Percentiles rank a stretch among this genome's conserved stretches.
Evolutionary conservation across 2,888 invertebrate species (phyloP).

Genomic region (Megaustenia siamemsis): DNA sequence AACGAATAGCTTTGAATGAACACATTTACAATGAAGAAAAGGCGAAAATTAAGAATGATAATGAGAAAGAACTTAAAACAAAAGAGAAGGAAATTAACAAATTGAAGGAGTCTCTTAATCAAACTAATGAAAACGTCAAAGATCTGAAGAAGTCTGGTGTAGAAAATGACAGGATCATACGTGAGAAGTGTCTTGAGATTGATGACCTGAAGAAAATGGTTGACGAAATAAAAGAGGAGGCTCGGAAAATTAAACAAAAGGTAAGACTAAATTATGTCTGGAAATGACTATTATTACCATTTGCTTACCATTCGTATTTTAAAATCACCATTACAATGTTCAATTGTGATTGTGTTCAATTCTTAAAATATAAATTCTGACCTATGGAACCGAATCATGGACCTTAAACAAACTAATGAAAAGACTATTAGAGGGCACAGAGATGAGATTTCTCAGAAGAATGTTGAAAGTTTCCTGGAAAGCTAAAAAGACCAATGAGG

Average conservation of each 20-base stretch:
- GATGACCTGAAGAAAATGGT: conserved; percentile 66
- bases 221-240: conserved; percentile 68
- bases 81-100: conserved; percentile 68
- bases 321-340: no score
- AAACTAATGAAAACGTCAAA: conserved; percentile 64
- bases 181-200: conserved; percentile 66
- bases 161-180: conserved; percentile 64
- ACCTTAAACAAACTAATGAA: no score
- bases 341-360: no score
- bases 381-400: no score
- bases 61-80: conserved; percentile 60
- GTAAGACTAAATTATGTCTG: conserved; percentile 50
- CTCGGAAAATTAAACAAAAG: conserved; percentile 65
- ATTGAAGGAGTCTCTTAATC: conserved; percentile 64
- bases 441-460: no score
- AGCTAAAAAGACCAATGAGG: no score
- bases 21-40: conserved; percentile 66
- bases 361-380: no score
- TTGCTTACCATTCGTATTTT: no score
- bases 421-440: no score
- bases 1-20: conserved; percentile 68
- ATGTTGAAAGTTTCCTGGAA: no score
- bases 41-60: conserved; percentile 62
- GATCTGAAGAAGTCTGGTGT: conserved; percentile 56
- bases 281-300: no score